These are phyloP conservation scores for Sylvilagus floridanus DNA, from an alignment of 2,797 vertebrate species.

Conservation along the genomic window DNA sequence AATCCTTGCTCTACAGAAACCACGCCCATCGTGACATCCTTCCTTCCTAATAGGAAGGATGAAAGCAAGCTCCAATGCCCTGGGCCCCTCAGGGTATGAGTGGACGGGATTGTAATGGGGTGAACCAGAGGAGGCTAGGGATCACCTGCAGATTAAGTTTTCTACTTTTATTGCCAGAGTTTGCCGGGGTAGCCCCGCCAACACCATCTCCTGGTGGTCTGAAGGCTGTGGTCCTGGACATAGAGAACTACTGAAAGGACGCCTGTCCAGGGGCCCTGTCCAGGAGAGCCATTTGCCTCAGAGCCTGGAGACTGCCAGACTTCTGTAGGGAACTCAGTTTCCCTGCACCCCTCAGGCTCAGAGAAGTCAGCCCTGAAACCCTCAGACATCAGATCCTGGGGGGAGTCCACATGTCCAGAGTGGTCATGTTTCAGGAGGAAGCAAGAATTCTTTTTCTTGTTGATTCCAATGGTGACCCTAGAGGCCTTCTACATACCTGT, in stretches of 20 bases:
- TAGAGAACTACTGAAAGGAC: background rate
- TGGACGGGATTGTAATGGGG: background rate
- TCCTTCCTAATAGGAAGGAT: background rate
- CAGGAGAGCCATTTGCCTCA: background rate
- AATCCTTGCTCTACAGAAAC: background rate
- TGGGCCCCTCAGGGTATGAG: background rate
- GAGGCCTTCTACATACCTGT: background rate
- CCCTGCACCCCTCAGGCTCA: background rate
- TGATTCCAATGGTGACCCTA: conserved; percentile 14
- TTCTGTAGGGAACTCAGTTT: background rate
- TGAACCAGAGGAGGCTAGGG: background rate
- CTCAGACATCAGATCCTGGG: background rate
- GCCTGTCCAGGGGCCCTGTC: background rate
- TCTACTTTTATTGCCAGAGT: conserved; percentile 28
- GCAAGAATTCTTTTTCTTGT: background rate
- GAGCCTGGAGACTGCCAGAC: background rate
- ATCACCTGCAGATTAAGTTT: background rate
- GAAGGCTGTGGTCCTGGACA: background rate
- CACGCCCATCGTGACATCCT: background rate
- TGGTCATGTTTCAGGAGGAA: background rate
- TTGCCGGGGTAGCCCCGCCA: background rate
- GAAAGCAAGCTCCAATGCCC: background rate
- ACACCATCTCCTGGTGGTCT: background rate
- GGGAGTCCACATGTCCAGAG: background rate
- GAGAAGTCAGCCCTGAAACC: background rate